phyloP scores from a whole-genome alignment of 2,113 vertebrate genomes.

The Chascanopsetta lugubris region DNA sequence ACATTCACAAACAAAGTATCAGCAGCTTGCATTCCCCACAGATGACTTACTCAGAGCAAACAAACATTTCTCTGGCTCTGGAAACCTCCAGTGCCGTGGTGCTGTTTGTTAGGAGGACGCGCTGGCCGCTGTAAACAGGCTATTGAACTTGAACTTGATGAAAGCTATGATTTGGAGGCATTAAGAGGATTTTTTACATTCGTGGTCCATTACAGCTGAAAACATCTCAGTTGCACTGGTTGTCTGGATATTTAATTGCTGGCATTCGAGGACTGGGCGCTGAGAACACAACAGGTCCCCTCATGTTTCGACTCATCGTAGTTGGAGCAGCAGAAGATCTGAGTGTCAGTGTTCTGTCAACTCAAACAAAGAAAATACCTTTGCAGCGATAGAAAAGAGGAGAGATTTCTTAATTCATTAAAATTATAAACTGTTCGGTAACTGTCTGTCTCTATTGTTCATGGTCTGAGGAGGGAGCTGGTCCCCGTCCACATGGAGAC shows the following conservation, averaged over 20 bases:
- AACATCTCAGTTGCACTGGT: slow-evolving; percentile 12
- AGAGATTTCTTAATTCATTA: no score
- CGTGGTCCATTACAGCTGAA: slow-evolving; percentile 13
- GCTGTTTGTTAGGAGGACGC: slow-evolving; percentile 60
- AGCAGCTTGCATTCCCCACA: slow-evolving; percentile 65
- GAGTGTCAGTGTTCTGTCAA: no score
- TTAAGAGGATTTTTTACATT: slow-evolving; percentile 15
- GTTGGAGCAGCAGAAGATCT: no score
- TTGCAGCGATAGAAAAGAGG: no score
- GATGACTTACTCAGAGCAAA: slow-evolving; percentile 57
- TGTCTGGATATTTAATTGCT: slow-evolving; percentile 6
- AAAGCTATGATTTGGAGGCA: slow-evolving; percentile 33
- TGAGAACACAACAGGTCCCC: neutral
- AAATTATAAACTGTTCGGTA: no score
- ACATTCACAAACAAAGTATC: slow-evolving; percentile 52
- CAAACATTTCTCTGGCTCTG: slow-evolving; percentile 55
- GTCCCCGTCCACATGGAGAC: no score
- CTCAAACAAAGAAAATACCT: no score
- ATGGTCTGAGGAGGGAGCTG: no score
- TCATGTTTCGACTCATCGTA: neutral
- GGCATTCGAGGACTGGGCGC: neutral
- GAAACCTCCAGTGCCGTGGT: slow-evolving; percentile 1
- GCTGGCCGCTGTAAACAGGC: slow-evolving; percentile 48
- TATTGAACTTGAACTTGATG: slow-evolving; percentile 51
- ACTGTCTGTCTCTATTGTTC: no score